Base-by-base conservation (phyloP, 2,797 vertebrate species). In the Podarcis siculus region DNA sequence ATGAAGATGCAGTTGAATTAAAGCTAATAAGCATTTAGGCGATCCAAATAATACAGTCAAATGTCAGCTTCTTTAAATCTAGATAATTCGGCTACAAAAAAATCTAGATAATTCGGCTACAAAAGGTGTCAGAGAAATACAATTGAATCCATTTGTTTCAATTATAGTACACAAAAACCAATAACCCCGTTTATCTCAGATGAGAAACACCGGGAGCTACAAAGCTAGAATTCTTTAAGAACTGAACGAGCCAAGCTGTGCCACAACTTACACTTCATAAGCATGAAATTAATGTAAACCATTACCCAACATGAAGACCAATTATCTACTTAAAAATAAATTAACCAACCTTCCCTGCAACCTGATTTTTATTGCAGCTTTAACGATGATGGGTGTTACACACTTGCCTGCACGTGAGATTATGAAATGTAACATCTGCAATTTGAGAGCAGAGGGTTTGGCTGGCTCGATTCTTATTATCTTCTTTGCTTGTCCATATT, bases 371-470 rank as follows among this genome's bases (percentile, higher is more conserved):
- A 83, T 30, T 30, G 37, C 37, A 69, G 71, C 82, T 83, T 87
- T 90, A 75, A 71, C 72, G 7, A 25, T 83, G 69, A 45, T 8
- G 49, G 84, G 76, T 79, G 77, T 42, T 17, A 0, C 66, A 35
- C 66, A 67, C 84, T 67, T 79, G 82, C 49, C 66, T 78, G 85
- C n/a, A 17, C 66, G 0, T 0, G 35, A 55, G 5, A 64, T 92
- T 92, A 82, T 83, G 92, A 89, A 95, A 94, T 19, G 80, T 39
- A 39, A 87, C 89, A 58, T 55, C 32, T 39, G 21, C 76, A 27
- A 49, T 42, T 84, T 55, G 71, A 66, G 86, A 79, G 85, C 87
- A 66, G 84, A 87, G n/a, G 69, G 88, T 30, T 69, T 58, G 81
- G 85, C 71, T 58, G 76, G 42, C 64, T 61, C 77, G 23, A 72